These are phyloP conservation scores for Columbina picui DNA, from an alignment of 2,113 vertebrate genomes.

Conservation along the genomic window DNA sequence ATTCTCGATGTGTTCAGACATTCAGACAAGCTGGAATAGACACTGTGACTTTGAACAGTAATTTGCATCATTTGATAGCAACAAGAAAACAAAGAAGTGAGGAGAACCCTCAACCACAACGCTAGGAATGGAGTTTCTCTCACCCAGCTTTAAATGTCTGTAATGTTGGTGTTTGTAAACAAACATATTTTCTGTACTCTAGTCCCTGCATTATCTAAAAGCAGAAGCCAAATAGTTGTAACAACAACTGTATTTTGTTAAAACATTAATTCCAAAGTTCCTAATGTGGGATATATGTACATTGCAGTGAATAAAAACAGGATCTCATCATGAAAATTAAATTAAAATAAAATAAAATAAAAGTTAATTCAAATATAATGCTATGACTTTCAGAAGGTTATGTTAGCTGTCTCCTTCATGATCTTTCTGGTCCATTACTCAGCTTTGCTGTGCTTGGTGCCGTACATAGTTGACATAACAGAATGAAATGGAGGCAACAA, in stretches of 20 bases:
- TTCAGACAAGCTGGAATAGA: neutral
- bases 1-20: neutral
- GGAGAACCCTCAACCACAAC: neutral
- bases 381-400: neutral
- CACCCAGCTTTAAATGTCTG: neutral
- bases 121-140: neutral
- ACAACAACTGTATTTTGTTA: neutral
- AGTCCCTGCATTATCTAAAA: neutral
- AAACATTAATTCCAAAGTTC: neutral
- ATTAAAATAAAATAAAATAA: neutral
- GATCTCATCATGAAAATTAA: neutral
- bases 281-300: neutral
- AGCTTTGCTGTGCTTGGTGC: neutral
- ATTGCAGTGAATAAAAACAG: neutral
- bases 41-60: neutral
- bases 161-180: neutral
- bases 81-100: neutral
- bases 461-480: neutral
- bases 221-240: neutral
- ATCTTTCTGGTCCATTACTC: neutral
- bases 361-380: neutral
- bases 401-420: neutral
- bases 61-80: neutral
- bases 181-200: neutral
- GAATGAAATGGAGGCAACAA: neutral